These are phyloP conservation scores for Ibycter americanus DNA, from an alignment of 2,797 vertebrate species.

Conservation along the genomic window DNA sequence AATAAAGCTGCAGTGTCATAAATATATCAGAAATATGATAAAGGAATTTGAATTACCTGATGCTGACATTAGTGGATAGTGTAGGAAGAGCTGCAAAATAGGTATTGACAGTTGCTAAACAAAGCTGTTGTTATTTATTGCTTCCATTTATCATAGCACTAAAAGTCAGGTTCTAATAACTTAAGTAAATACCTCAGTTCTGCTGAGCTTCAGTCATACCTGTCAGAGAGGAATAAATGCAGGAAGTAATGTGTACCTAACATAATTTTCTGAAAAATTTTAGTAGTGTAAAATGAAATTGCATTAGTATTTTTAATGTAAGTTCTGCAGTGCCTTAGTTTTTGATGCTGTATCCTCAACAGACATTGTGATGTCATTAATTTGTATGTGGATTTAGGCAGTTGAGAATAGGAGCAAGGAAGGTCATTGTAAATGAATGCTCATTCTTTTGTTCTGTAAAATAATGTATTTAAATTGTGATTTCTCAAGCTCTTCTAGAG, in stretches of 20 bases:
- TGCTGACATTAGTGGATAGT: slow-evolving; percentile 1
- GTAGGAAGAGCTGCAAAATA: slow-evolving; percentile 13
- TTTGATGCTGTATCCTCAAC: slow-evolving; percentile 10
- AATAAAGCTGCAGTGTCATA: not conserved
- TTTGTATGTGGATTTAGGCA: slow-evolving; percentile 38
- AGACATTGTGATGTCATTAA: slow-evolving; percentile 38
- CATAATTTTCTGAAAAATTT: not conserved
- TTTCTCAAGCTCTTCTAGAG: not conserved
- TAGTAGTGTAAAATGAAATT: slow-evolving; percentile 27
- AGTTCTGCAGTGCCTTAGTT: not conserved
- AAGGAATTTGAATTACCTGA: not conserved
- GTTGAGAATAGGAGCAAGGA: not conserved
- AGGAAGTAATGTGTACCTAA: not conserved
- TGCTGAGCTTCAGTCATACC: not conserved
- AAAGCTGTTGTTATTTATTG: slow-evolving; percentile 37
- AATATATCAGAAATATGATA: slow-evolving; percentile 10
- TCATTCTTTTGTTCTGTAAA: not conserved
- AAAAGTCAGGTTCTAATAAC: slow-evolving; percentile 10
- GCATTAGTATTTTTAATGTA: not conserved
- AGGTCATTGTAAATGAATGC: not conserved
- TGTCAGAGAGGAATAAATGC: not conserved
- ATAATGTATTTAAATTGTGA: not conserved
- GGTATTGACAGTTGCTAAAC: not conserved
- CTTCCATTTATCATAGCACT: slow-evolving; percentile 21
- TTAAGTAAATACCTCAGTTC: slow-evolving; percentile 15